Conservation (phyloP, 2,888 invertebrate species). For the Spilosoma lubricipeda region DNA sequence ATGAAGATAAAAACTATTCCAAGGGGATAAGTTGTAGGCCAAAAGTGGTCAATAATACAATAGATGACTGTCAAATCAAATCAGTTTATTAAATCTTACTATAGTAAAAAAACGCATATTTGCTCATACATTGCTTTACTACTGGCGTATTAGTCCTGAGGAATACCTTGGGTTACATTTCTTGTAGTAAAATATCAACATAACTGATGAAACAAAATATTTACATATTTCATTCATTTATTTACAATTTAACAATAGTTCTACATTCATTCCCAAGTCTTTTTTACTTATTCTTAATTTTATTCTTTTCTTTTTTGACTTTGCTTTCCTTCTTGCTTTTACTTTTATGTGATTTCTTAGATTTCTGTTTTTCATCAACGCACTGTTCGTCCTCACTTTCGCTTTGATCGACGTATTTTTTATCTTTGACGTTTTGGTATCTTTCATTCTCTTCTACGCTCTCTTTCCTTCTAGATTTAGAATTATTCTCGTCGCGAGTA, state of each 20-base stretch:
- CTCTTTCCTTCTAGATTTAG: slow-evolving; percentile 28
- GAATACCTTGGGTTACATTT: not conserved
- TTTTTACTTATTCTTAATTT: slow-evolving; percentile 19
- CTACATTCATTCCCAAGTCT: not conserved
- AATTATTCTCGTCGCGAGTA: slow-evolving; percentile 20
- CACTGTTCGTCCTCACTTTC: slow-evolving; percentile 29
- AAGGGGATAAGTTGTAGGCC: too few species aligned
- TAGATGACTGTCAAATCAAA: not conserved
- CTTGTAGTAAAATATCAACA: not conserved
- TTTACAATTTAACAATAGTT: not conserved
- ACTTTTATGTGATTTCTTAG: slow-evolving; percentile 31
- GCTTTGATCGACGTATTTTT: slow-evolving; percentile 19
- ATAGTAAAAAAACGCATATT: too few species aligned
- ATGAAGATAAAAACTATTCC: too few species aligned
- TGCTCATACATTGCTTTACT: too few species aligned
- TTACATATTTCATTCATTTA: not conserved
- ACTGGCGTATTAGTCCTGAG: not conserved
- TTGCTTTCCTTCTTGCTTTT: slow-evolving; percentile 40
- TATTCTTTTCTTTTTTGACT: slow-evolving; percentile 31
- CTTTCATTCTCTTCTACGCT: slow-evolving; percentile 15
- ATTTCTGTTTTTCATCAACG: slow-evolving; percentile 28
- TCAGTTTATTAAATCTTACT: too few species aligned
- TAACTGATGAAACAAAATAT: not conserved
- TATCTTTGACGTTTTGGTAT: slow-evolving; percentile 24
- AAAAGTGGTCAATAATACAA: not conserved